Conservation (phyloP, 1,140 invertebrate genomes). For the Venturia canescens region DNA sequence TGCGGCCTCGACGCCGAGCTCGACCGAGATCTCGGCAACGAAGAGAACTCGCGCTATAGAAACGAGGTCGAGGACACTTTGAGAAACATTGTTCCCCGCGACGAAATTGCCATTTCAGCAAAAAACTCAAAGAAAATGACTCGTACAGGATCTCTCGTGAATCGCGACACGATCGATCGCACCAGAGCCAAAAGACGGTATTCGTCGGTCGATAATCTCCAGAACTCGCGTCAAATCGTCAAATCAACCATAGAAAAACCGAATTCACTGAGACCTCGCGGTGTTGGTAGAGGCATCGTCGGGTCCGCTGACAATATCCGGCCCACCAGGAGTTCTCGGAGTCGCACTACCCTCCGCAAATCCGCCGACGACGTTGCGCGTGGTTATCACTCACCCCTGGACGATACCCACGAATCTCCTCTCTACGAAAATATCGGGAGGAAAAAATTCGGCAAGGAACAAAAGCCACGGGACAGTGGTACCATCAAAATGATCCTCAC, state of each 20-base stretch:
- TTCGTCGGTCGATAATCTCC: constrained; percentile 73
- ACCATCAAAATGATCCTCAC: constrained; percentile 84
- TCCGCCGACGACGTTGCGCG: constrained; percentile 69
- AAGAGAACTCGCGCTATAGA: constrained; percentile 2
- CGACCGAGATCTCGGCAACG: not conserved
- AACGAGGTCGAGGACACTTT: constrained; percentile 29
- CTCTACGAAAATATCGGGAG: constrained; percentile 57
- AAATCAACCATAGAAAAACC: constrained; percentile 39
- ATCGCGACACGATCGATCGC: constrained; percentile 30
- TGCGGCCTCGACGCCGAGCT: constrained; percentile 51
- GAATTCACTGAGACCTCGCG: constrained; percentile 55
- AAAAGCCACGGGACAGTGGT: constrained; percentile 80
- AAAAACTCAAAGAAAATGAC: constrained; percentile 57
- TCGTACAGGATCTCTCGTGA: constrained; percentile 66
- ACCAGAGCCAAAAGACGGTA: constrained; percentile 66
- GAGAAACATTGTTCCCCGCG: constrained; percentile 60
- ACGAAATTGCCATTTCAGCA: constrained; percentile 65
- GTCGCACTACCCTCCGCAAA: constrained; percentile 64
- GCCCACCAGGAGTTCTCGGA: constrained; percentile 57
- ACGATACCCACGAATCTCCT: constrained; percentile 63
- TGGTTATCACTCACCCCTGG: constrained; percentile 64
- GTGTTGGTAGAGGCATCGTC: constrained; percentile 63
- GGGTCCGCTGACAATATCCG: constrained; percentile 72
- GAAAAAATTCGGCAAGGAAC: constrained; percentile 48
- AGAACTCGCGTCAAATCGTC: constrained; percentile 55